Evolutionary conservation across 35 echinoderm and acorn worm species (phyloP), one percentile per base, ranked within the genome.

Genomic region (Ophiothrix spiculata): DNA sequence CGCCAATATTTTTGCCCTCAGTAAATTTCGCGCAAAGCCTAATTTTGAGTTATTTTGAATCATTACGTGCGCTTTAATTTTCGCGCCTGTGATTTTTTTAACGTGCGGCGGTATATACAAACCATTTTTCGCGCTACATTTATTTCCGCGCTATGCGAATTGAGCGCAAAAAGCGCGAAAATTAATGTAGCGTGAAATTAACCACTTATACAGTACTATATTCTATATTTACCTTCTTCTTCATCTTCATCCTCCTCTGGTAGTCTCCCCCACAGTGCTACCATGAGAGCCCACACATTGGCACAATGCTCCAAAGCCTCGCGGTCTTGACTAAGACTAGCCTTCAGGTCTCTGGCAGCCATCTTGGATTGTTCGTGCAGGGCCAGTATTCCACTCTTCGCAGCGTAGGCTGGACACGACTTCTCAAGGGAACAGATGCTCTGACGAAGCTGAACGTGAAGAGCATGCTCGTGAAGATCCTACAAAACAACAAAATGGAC

Each of bases 191-290:
- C n/a, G n/a, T n/a, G n/a, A n/a, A n/a, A n/a, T n/a, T n/a, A n/a
- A n/a, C n/a, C n/a, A n/a, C n/a, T n/a, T n/a, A n/a, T n/a, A n/a
- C n/a, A n/a, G n/a, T n/a, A n/a, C n/a, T n/a, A n/a, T n/a, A n/a
- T n/a, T n/a, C n/a, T n/a, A n/a, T n/a, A n/a, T n/a, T n/a, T n/a
- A n/a, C n/a, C n/a, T n/a, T 29, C 36, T 39, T 85, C 39, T 83
- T 42, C 83, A 46, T 83, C 49, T 15, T 81, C 80, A 63, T 88
- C 89, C 79, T 95, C 88, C 34, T 97, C 80, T 25, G 83, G 76
- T 87, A 87, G 41, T 74, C 78, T 60, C 1, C 95, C 95, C 95
- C 95, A 98, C 23, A 98, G 89, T 33, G 95, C 88, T 35, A 86
- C 91, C 89, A 93, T 87, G 32, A 98, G 86, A 77, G 80, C 81